A percentile compares a stretch with the other conserved stretches of the same genome.
Conservation (phyloP, 2,113 vertebrate genomes). For the Sphyrna mokarran region DNA sequence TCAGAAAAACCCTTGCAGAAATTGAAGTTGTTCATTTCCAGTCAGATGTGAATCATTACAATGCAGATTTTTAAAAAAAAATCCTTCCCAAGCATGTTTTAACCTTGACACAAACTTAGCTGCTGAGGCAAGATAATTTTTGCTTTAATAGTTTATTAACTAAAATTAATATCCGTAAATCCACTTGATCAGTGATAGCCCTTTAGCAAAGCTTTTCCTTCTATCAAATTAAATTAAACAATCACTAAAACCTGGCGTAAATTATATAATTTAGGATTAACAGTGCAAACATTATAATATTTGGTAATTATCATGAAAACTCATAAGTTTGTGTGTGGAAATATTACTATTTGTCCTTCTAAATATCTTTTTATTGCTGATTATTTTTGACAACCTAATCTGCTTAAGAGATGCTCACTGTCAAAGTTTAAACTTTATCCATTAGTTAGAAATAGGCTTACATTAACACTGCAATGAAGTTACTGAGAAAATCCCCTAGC, state of each 20-base stretch:
- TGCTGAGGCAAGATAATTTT: background rate
- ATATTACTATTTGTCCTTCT: background rate
- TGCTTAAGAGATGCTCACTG: background rate
- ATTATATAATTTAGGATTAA: no score
- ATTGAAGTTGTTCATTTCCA: background rate
- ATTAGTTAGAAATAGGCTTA: no score
- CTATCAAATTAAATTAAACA: no score
- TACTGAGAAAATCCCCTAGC: no score
- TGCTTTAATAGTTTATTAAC: background rate
- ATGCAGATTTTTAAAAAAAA: background rate
- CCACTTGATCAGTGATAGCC: no score
- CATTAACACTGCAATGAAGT: no score
- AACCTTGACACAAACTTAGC: background rate
- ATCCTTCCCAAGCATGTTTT: background rate
- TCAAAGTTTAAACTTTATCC: no score
- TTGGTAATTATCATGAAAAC: background rate
- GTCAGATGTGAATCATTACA: background rate
- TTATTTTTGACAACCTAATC: background rate
- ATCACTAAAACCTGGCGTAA: no score
- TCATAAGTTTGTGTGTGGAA: no score
- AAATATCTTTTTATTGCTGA: background rate
- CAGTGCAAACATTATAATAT: background rate
- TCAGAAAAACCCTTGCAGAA: background rate
- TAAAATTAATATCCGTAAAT: background rate
- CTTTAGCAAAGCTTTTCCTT: no score